Evolutionary conservation across 2,113 vertebrate species (phyloP).

Genomic region (Arothron firmamentum): DNA sequence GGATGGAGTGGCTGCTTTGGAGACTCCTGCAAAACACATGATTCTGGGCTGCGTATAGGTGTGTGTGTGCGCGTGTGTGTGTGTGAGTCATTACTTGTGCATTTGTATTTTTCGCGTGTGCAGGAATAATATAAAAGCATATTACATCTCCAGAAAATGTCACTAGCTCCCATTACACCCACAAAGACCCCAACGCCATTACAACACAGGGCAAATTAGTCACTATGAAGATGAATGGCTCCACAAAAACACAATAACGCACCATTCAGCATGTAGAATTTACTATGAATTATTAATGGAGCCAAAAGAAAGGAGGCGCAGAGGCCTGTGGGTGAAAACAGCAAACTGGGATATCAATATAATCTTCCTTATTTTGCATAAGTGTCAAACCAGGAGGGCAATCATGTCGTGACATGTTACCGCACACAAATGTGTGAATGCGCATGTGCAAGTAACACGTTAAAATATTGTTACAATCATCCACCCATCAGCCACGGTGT

Average conservation of each 20-base stretch:
- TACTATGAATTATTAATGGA: conserved; percentile 64
- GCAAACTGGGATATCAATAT: background rate
- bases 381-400: background rate
- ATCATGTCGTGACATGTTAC: conserved; percentile 30
- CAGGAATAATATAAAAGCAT: conserved; percentile 33
- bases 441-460: conserved; percentile 5
- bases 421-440: conserved; percentile 2
- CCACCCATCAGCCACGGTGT: too few species aligned
- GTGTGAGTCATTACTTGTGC: background rate
- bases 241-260: conserved; percentile 61
- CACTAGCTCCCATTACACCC: conserved; percentile 63
- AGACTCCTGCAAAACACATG: conserved; percentile 21
- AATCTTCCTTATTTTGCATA: too few species aligned
- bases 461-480: too few species aligned
- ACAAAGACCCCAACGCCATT: conserved; percentile 51
- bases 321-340: conserved; percentile 17
- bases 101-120: conserved; percentile 20
- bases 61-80: background rate
- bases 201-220: conserved; percentile 58
- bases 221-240: conserved; percentile 65
- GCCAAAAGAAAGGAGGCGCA: conserved; percentile 17
- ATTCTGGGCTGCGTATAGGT: conserved; percentile 4
- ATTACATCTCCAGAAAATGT: conserved; percentile 53
- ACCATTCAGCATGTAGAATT: conserved; percentile 42
- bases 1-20: conserved; percentile 37